Evolutionary conservation across 1,140 invertebrate genomes (phyloP).

Genomic region (Pseudachorutes palmiensis): DNA sequence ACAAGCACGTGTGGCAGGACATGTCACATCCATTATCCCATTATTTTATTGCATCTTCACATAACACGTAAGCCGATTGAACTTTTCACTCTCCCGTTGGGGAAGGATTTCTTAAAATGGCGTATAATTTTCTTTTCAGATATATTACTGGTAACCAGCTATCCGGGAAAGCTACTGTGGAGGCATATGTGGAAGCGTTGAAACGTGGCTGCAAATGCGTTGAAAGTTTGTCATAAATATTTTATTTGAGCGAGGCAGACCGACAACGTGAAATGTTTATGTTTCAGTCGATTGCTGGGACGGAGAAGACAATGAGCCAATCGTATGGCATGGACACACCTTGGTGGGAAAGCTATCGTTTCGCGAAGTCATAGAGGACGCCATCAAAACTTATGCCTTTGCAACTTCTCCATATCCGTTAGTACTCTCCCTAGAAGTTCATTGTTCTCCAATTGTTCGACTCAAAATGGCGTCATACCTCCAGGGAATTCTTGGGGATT

Average conservation of each 20-base stretch:
- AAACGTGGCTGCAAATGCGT: constrained; percentile 47
- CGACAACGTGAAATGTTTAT: constrained; percentile 34
- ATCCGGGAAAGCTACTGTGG: constrained; percentile 50
- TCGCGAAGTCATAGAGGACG: constrained; percentile 49
- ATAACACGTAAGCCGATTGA: constrained; percentile 15
- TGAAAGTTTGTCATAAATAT: constrained; percentile 40
- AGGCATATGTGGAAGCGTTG: constrained; percentile 49
- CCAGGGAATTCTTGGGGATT: constrained; percentile 47
- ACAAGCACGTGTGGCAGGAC: neutral
- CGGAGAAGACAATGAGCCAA: constrained; percentile 50
- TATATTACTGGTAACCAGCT: constrained; percentile 53
- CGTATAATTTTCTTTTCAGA: constrained; percentile 37
- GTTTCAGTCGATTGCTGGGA: constrained; percentile 56
- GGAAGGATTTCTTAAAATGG: neutral
- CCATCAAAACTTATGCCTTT: constrained; percentile 45
- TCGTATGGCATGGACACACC: constrained; percentile 53
- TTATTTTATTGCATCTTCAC: constrained; percentile 16
- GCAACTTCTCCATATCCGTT: constrained; percentile 47
- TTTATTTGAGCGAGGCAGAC: neutral
- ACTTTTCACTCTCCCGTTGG: neutral
- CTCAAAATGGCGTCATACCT: constrained; percentile 48
- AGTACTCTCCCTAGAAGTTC: constrained; percentile 54
- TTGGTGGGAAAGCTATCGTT: constrained; percentile 51
- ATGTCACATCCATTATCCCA: constrained; percentile 8
- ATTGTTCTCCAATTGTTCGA: constrained; percentile 50